Percentiles rank a stretch among this genome's conserved stretches.
These are phyloP conservation scores for Macaria liturata DNA, from an alignment of 2,888 invertebrate species.

Conservation along the genomic window DNA sequence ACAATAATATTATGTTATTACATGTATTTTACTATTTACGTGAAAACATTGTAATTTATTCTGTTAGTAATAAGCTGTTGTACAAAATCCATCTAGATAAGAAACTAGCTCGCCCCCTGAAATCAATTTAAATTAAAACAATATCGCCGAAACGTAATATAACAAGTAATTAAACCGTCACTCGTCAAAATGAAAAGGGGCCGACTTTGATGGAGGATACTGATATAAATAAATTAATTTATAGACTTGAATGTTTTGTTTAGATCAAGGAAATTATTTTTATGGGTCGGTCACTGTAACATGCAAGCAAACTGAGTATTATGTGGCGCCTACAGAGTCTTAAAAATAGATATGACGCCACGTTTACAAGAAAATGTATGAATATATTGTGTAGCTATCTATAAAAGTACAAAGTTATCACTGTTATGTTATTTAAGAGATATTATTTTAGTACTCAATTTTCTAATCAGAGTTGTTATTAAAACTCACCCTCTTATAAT, in stretches of 20 bases:
- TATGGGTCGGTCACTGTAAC: slow-evolving; percentile 23
- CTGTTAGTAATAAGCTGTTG: too few species aligned
- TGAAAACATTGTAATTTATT: too few species aligned
- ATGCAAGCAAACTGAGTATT: not conserved
- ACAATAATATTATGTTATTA: too few species aligned
- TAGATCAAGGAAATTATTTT: slow-evolving; percentile 33
- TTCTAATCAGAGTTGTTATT: too few species aligned
- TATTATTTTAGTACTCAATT: too few species aligned
- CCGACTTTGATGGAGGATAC: slow-evolving; percentile 51
- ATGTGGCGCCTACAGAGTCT: not conserved
- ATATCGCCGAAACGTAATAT: slow-evolving; percentile 43
- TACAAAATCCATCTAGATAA: slow-evolving; percentile 3
- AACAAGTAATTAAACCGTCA: slow-evolving; percentile 55
- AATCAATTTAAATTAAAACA: slow-evolving; percentile 45
- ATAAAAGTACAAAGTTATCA: too few species aligned
- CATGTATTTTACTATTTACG: too few species aligned
- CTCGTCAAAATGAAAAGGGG: slow-evolving; percentile 47
- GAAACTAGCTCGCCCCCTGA: slow-evolving; percentile 20
- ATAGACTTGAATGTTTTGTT: slow-evolving; percentile 40
- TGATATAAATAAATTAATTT: slow-evolving; percentile 52
- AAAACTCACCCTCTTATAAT: too few species aligned
- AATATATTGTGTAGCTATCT: too few species aligned
- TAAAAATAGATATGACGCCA: not conserved
- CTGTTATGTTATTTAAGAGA: too few species aligned
- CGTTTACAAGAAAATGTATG: too few species aligned